These are phyloP conservation scores for Fragum whitleyi DNA, from an alignment of 2,888 invertebrate genomes.

Conservation along the genomic window DNA sequence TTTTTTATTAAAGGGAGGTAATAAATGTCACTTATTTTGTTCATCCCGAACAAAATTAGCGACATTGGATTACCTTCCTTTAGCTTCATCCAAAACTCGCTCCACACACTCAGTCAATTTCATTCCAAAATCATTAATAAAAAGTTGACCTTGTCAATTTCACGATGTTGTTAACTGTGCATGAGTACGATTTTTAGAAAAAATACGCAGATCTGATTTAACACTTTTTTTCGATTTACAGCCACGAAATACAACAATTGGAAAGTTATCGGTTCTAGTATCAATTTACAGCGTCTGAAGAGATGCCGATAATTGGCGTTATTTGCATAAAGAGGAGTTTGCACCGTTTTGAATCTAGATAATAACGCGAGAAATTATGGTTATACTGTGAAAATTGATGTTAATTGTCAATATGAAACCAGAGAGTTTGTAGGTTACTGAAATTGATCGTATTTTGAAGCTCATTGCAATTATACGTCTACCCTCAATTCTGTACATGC, in stretches of 20 bases:
- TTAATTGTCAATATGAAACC: neutral
- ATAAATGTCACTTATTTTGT: too few species aligned
- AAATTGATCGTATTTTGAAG: neutral
- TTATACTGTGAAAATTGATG: neutral
- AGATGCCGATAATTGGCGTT: neutral
- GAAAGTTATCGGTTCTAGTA: neutral
- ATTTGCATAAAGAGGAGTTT: constrained; percentile 1
- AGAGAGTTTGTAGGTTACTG: neutral
- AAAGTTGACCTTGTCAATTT: too few species aligned
- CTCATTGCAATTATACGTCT: neutral
- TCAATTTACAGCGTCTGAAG: neutral
- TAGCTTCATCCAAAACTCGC: too few species aligned
- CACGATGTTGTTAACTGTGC: too few species aligned
- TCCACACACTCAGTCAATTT: too few species aligned
- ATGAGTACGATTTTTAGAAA: too few species aligned
- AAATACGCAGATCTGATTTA: too few species aligned
- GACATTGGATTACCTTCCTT: too few species aligned
- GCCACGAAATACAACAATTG: neutral
- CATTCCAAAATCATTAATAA: too few species aligned
- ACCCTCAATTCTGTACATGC: too few species aligned
- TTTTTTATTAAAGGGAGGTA: too few species aligned
- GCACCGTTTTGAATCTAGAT: neutral
- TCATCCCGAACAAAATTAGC: too few species aligned
- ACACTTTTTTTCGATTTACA: neutral
- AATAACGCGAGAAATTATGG: constrained; percentile 4